These are phyloP conservation scores for Mythimna loreyi DNA, from an alignment of 2,888 invertebrate genomes.

Conservation along the genomic window DNA sequence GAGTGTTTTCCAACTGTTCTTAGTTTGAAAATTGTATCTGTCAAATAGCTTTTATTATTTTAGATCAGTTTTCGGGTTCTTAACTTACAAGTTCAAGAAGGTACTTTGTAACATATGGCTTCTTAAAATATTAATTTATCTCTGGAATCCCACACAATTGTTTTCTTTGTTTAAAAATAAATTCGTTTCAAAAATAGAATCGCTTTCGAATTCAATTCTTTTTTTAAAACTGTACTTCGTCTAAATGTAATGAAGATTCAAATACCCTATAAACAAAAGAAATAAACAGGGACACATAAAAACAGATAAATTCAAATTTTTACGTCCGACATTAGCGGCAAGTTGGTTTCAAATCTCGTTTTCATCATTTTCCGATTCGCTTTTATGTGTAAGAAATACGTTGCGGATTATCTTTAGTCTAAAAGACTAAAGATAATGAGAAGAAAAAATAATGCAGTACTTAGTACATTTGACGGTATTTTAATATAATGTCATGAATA, in stretches of 20 bases:
- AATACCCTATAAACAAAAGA: slow-evolving; percentile 33
- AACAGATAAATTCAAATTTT: slow-evolving; percentile 34
- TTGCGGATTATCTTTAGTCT: too few species aligned
- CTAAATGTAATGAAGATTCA: slow-evolving; percentile 10
- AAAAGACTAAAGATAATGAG: too few species aligned
- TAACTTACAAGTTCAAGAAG: background rate
- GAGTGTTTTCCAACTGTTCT: slow-evolving; percentile 10
- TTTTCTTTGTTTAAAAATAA: background rate
- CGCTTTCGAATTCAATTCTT: background rate
- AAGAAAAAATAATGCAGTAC: too few species aligned
- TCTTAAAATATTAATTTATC: background rate
- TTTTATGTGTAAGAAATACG: slow-evolving; percentile 4
- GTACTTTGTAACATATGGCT: background rate
- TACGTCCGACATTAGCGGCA: slow-evolving; percentile 36
- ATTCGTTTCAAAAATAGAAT: background rate
- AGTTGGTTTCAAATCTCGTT: slow-evolving; percentile 30
- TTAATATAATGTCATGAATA: background rate
- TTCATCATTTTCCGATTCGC: slow-evolving; percentile 19
- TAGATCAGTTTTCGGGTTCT: background rate
- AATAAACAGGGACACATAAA: slow-evolving; percentile 34
- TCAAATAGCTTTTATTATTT: slow-evolving; percentile 7
- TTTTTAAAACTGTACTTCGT: background rate
- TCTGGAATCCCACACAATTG: rapidly evolving
- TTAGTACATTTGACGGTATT: too few species aligned
- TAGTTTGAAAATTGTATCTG: background rate